These are phyloP conservation scores for Stomorhina lunata DNA, from an alignment of 2,888 invertebrate species.

Conservation along the genomic window DNA sequence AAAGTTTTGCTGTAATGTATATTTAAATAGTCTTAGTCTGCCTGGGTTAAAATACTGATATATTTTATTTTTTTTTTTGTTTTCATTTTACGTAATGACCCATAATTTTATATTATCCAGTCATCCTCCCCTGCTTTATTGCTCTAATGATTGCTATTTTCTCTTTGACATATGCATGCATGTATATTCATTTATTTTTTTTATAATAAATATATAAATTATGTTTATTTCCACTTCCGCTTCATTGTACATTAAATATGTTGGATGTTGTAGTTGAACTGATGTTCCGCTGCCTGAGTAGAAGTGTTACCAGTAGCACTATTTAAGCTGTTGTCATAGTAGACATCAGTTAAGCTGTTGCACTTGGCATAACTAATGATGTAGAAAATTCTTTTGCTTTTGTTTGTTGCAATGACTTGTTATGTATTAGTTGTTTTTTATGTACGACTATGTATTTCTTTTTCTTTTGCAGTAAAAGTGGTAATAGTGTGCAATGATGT, in stretches of 20 bases:
- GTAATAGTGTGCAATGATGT: background rate
- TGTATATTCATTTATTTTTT: slow-evolving; percentile 38
- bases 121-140: background rate
- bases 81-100: too few species aligned
- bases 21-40: too few species aligned
- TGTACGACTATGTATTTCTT: background rate
- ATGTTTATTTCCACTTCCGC: slow-evolving; percentile 4
- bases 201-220: slow-evolving; percentile 22
- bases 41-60: too few species aligned
- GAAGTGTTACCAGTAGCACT: too few species aligned
- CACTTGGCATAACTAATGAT: slow-evolving; percentile 75
- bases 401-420: slow-evolving; percentile 23
- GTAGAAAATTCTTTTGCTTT: slow-evolving; percentile 73
- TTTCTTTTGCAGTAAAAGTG: background rate
- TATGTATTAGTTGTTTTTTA: background rate
- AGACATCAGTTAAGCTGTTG: slow-evolving; percentile 61
- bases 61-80: too few species aligned
- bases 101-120: background rate
- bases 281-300: background rate
- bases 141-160: slow-evolving; percentile 23
- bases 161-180: slow-evolving; percentile 48
- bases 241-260: slow-evolving; percentile 9
- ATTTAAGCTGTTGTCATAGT: slow-evolving; percentile 25
- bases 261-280: background rate
- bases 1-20: too few species aligned